These are phyloP conservation scores for Drosophila yooni DNA, from an alignment of 2,888 invertebrate species.

Conservation along the genomic window DNA sequence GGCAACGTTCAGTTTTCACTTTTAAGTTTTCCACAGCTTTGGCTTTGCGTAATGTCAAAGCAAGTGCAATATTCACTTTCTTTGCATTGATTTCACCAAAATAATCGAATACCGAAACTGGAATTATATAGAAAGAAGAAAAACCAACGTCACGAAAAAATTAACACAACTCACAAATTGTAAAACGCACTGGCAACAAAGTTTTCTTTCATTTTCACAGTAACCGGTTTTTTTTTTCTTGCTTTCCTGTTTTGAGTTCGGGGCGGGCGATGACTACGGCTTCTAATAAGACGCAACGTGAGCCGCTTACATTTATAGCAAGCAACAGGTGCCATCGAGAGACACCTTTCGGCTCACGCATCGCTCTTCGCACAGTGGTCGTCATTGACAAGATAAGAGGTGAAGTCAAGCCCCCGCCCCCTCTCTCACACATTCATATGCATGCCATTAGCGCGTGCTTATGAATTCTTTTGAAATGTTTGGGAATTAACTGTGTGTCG, in stretches of 20 bases:
- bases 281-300: constrained; percentile 63
- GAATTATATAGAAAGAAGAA: constrained; percentile 67
- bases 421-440: neutral
- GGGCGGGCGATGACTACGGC: constrained; percentile 44
- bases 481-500: constrained; percentile 29
- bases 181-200: constrained; percentile 37
- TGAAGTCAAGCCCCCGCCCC: constrained; percentile 6
- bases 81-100: constrained; percentile 81
- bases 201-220: constrained; percentile 78
- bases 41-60: constrained; percentile 64
- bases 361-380: constrained; percentile 31
- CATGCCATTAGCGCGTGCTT: constrained; percentile 64
- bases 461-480: constrained; percentile 71
- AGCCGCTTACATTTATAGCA: constrained; percentile 55
- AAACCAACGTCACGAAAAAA: constrained; percentile 47
- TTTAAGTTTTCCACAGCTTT: constrained; percentile 30
- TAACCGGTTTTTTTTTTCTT: constrained; percentile 62
- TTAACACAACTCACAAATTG: constrained; percentile 20
- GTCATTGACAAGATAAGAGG: constrained; percentile 47
- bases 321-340: constrained; percentile 63
- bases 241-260: constrained; percentile 57
- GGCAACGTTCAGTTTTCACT: constrained; percentile 54
- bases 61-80: constrained; percentile 77
- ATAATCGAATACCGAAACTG: constrained; percentile 49
- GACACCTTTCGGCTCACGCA: constrained; percentile 43